Percentiles rank a stretch among this genome's conserved stretches.
Conservation (phyloP, 2,113 vertebrate species). For the Hucho hucho region DNA sequence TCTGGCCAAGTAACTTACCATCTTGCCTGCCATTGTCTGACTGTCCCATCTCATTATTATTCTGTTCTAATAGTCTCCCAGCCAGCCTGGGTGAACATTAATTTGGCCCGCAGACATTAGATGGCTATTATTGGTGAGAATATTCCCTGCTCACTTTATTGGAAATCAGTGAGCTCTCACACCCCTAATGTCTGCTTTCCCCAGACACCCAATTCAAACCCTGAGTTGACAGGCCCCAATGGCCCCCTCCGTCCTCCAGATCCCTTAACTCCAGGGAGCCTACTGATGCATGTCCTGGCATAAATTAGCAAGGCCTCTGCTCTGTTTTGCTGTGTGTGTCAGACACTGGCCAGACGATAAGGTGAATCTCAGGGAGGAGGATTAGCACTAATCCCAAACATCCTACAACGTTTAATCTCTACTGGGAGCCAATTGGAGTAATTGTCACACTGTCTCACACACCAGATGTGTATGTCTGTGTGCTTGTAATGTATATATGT, state of each 20-base stretch:
- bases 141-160: conserved; percentile 10
- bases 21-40: background rate
- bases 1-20: background rate
- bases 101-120: conserved; percentile 25
- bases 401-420: conserved; percentile 38
- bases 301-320: conserved; percentile 63
- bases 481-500: conserved; percentile 22
- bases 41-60: background rate
- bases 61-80: background rate
- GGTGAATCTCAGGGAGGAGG: conserved; percentile 67
- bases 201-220: conserved; percentile 14
- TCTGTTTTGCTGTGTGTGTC: conserved; percentile 42
- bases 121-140: conserved; percentile 2
- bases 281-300: conserved; percentile 63
- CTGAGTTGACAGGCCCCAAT: conserved; percentile 30
- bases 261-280: conserved; percentile 46
- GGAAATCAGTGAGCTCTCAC: conserved; percentile 26
- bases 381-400: conserved; percentile 65
- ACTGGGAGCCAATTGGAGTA: conserved; percentile 52
- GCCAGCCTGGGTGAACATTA: background rate
- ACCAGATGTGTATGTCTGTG: conserved; percentile 38
- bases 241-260: conserved; percentile 20
- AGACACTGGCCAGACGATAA: conserved; percentile 65
- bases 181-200: conserved; percentile 5
- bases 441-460: conserved; percentile 33